These are phyloP conservation scores for Craterocephalus amniculus DNA, from an alignment of 2,797 vertebrate genomes.

Conservation along the genomic window DNA sequence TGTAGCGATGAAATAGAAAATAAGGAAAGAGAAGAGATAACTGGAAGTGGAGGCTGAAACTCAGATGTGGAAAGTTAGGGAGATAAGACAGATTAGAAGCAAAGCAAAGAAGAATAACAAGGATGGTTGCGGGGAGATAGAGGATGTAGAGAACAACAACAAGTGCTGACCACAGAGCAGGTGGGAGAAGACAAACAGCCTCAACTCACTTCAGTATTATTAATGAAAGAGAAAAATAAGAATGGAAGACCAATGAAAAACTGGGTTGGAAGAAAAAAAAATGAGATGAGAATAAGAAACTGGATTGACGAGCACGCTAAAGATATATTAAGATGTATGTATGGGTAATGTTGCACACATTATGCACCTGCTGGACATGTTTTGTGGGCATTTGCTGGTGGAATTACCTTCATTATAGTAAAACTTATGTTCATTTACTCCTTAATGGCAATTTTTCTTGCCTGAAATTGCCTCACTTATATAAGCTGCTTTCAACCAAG, in stretches of 20 bases:
- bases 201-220: conserved; percentile 26
- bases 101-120: conserved; percentile 4
- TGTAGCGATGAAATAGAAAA: conserved; percentile 18
- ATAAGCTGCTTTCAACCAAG: neutral
- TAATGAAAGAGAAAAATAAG: neutral
- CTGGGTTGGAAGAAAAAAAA: conserved; percentile 59
- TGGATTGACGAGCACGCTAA: conserved; percentile 45
- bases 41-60: neutral
- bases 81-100: conserved; percentile 48
- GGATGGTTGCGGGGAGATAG: conserved; percentile 10
- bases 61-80: conserved; percentile 38
- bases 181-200: conserved; percentile 1
- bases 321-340: conserved; percentile 40
- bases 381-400: conserved; percentile 13
- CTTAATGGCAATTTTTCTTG: neutral
- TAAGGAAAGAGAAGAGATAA: conserved; percentile 30
- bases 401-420: neutral
- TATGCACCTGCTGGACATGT: neutral
- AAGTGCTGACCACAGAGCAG: conserved; percentile 23
- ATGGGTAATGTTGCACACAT: conserved; percentile 1
- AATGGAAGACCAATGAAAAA: conserved; percentile 41
- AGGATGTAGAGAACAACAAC: conserved; percentile 50
- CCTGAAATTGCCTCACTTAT: neutral
- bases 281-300: conserved; percentile 50
- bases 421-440: neutral